These are phyloP conservation scores for Sebastes elongatus DNA, from an alignment of 2,797 vertebrate genomes.

Conservation along the genomic window DNA sequence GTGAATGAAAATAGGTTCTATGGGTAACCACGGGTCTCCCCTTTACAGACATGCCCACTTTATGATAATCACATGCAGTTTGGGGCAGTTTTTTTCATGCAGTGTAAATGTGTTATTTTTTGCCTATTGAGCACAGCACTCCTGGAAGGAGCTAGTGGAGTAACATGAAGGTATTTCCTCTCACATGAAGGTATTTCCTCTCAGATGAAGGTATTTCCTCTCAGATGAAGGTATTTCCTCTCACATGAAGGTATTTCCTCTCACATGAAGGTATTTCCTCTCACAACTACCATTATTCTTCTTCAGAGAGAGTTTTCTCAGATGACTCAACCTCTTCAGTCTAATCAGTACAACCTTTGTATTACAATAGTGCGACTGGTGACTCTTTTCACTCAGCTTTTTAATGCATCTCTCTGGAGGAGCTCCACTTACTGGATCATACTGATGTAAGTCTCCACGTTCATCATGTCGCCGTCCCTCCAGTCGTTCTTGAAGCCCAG, in stretches of 20 bases:
- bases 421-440: slow-evolving; percentile 93
- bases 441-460: slow-evolving; percentile 95
- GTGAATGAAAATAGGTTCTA: too few relatives aligned
- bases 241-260: too few relatives aligned
- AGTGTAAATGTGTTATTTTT: too few relatives aligned
- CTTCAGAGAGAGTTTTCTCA: background rate
- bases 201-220: too few relatives aligned
- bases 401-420: background rate
- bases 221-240: too few relatives aligned
- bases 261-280: too few relatives aligned
- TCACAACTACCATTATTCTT: background rate
- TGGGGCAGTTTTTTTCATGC: too few relatives aligned
- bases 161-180: background rate
- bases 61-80: too few relatives aligned
- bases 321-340: background rate
- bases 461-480: slow-evolving; percentile 92
- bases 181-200: too few relatives aligned
- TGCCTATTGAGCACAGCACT: background rate
- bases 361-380: background rate
- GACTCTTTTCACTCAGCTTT: background rate
- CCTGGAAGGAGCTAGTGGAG: background rate
- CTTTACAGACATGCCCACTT: too few relatives aligned
- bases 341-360: background rate
- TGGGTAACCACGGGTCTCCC: too few relatives aligned
- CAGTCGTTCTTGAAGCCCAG: slow-evolving; percentile 98